phyloP scores from a whole-genome alignment of 2,797 vertebrate genomes.

The Cirrhinus molitorella region DNA sequence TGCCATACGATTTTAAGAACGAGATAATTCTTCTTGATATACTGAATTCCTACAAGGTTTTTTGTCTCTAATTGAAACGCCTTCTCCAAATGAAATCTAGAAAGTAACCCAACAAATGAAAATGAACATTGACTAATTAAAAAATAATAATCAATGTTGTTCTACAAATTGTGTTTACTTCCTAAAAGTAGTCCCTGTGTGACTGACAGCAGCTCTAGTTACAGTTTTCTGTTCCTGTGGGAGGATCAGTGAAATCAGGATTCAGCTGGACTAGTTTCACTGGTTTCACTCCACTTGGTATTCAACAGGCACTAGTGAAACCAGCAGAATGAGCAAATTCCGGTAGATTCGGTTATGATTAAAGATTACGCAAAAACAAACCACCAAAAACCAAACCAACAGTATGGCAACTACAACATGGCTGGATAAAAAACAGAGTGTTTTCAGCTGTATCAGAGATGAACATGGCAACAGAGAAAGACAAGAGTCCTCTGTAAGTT shows the following conservation, averaged over 20 bases:
- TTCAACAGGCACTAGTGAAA: slow-evolving; percentile 7
- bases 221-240: slow-evolving; percentile 17
- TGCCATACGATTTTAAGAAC: background rate
- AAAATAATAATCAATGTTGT: background rate
- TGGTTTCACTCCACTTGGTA: slow-evolving; percentile 34
- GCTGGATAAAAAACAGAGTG: slow-evolving; percentile 24
- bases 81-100: background rate
- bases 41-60: background rate
- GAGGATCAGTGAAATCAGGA: slow-evolving; percentile 21
- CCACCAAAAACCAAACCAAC: background rate
- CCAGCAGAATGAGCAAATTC: background rate
- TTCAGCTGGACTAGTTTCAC: slow-evolving; percentile 34
- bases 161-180: background rate
- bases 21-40: background rate
- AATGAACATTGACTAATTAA: background rate
- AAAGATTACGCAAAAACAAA: background rate
- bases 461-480: slow-evolving; percentile 16
- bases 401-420: slow-evolving; percentile 9
- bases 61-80: background rate
- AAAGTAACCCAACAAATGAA: background rate
- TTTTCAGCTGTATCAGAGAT: background rate
- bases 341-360: background rate
- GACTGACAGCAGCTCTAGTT: slow-evolving; percentile 8
- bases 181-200: background rate
- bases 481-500: background rate